Percentiles rank a stretch among this genome's conserved stretches.
These are phyloP conservation scores for Coryphaenoides rupestris DNA, from an alignment of 2,113 vertebrate genomes.

Conservation along the genomic window DNA sequence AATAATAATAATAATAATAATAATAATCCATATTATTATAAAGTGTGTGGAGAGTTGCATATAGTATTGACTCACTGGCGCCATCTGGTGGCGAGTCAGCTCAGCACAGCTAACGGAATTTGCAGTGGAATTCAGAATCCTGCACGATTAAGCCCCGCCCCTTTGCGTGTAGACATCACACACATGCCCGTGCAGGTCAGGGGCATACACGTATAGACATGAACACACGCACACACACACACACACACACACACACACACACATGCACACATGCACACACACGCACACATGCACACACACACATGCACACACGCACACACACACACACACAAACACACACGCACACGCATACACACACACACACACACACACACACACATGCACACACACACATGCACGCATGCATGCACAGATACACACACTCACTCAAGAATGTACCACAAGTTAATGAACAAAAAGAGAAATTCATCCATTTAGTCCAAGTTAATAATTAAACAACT, in stretches of 20 bases:
- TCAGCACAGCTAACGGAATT: neutral
- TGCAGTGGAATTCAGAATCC: neutral
- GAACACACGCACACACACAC: neutral
- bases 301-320: constrained; percentile 10
- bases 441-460: too few relatives aligned
- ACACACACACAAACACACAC: too few relatives aligned
- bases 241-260: constrained; percentile 2
- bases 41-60: too few relatives aligned
- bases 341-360: constrained; percentile 4
- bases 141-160: neutral
- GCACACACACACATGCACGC: neutral
- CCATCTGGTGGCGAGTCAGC: neutral
- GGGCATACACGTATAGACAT: neutral
- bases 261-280: constrained; percentile 1
- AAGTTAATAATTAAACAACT: too few relatives aligned
- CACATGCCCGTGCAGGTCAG: neutral
- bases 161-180: neutral
- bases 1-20: too few relatives aligned
- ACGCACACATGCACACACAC: constrained; percentile 5
- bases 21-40: too few relatives aligned
- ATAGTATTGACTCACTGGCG: neutral
- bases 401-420: too few relatives aligned
- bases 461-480: too few relatives aligned
- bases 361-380: neutral
- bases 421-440: too few relatives aligned